These are phyloP conservation scores for Drosophila bunnanda DNA, from an alignment of 2,888 invertebrate genomes.

Conservation along the genomic window DNA sequence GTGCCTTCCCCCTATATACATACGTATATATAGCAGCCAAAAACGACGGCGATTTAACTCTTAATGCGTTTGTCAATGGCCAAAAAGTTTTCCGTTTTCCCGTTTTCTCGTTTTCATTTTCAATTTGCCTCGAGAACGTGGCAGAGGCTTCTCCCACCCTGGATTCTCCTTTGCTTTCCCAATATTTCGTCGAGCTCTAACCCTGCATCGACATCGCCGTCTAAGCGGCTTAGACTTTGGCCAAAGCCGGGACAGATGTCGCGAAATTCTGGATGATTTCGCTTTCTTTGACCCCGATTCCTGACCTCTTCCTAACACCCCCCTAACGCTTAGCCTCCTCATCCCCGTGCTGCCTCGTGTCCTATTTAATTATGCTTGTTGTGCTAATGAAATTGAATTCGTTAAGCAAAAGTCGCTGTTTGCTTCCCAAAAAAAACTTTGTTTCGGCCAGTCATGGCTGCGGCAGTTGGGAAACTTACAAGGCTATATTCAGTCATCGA, in stretches of 20 bases:
- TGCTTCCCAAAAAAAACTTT: conserved; percentile 19
- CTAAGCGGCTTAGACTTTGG: conserved; percentile 39
- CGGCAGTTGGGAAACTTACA: conserved; percentile 15
- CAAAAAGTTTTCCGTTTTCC: conserved; percentile 34
- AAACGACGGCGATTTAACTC: conserved; percentile 35
- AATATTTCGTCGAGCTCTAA: background rate
- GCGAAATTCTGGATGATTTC: background rate
- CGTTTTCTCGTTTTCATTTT: conserved; percentile 6
- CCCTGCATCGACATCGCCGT: background rate
- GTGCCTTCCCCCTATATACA: too few species aligned
- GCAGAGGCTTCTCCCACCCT: background rate
- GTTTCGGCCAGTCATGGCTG: conserved; percentile 7
- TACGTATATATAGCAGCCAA: background rate
- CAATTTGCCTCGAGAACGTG: conserved; percentile 8
- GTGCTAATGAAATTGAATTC: conserved; percentile 62
- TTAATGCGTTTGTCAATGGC: conserved; percentile 41
- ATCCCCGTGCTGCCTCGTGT: conserved; percentile 9
- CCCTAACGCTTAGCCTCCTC: too few species aligned
- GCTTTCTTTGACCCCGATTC: conserved; percentile 2
- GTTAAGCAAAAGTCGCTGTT: conserved; percentile 39
- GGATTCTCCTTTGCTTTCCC: background rate
- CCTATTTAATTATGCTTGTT: conserved; percentile 59
- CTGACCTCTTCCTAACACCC: background rate
- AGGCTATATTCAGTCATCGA: conserved; percentile 23
- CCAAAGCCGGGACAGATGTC: conserved; percentile 40